A percentile compares a stretch with the other conserved stretches of the same genome.
Conservation (phyloP, 2,797 vertebrate genomes). For the Dallia pectoralis region DNA sequence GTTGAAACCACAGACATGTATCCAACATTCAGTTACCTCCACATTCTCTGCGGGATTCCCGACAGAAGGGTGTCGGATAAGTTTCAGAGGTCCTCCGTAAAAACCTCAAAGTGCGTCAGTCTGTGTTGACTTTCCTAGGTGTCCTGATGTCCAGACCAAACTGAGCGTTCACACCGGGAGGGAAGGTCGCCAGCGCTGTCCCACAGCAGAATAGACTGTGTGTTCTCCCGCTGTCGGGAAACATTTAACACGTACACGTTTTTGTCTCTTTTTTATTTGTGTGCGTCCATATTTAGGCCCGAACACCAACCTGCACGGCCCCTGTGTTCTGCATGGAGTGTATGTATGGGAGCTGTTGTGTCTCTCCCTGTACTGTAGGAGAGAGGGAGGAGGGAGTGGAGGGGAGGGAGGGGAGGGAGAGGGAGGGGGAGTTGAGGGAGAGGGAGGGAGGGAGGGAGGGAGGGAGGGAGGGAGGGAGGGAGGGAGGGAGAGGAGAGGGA, state of each 20-base stretch:
- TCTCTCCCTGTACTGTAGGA: conserved; percentile 6
- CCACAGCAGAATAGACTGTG: neutral
- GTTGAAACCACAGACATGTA: neutral
- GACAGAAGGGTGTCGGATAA: neutral
- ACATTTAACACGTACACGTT: neutral
- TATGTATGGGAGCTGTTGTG: neutral
- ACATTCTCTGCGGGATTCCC: neutral
- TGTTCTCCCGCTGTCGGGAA: neutral
- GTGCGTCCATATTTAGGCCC: conserved; percentile 23
- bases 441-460: too few species aligned
- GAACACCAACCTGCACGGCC: conserved; percentile 42
- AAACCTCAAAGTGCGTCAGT: conserved; percentile 16
- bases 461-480: too few species aligned
- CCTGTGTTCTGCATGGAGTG: neutral
- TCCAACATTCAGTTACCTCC: neutral
- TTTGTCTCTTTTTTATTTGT: conserved; percentile 25
- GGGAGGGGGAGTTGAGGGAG: too few species aligned
- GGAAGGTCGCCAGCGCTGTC: neutral
- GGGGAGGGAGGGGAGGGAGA: too few species aligned
- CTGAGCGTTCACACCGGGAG: neutral
- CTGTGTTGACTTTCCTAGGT: conserved; percentile 13
- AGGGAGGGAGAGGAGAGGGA: too few species aligned
- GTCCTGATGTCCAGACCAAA: neutral
- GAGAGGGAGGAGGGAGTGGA: neutral
- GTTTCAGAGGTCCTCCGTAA: neutral